A percentile compares a stretch with the other conserved stretches of the same genome.
phyloP scores from a whole-genome alignment of 2,113 vertebrate genomes.

The Macheiramphus alcinus region DNA sequence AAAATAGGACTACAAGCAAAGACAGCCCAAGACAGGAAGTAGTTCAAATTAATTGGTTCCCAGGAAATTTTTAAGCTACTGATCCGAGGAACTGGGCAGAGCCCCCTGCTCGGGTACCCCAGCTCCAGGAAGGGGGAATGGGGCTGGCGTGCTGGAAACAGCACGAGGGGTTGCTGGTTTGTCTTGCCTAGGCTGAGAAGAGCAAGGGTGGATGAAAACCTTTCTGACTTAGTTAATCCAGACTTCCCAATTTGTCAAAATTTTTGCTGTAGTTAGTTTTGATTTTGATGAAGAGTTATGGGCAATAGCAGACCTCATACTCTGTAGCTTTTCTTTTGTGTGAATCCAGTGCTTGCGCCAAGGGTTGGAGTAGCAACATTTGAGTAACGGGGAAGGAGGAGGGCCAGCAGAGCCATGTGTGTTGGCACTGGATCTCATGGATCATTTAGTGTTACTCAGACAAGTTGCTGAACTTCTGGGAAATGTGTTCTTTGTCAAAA shows the following conservation, averaged over 20 bases:
- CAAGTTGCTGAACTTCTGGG: neutral
- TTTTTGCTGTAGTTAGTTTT: neutral
- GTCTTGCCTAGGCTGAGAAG: neutral
- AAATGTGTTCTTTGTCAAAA: neutral
- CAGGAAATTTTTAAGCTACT: neutral
- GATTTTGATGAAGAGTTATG: neutral
- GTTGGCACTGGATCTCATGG: neutral
- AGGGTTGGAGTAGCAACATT: neutral
- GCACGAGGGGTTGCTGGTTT: neutral
- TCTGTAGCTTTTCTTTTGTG: neutral
- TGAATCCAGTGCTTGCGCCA: neutral
- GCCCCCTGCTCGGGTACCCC: fast-evolving
- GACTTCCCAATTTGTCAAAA: neutral
- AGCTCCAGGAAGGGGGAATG: neutral
- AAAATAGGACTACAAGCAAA: neutral
- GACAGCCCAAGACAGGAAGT: neutral
- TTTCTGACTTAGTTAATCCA: neutral
- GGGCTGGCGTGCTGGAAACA: neutral
- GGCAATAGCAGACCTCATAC: neutral
- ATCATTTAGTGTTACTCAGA: neutral
- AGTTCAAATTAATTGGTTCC: neutral
- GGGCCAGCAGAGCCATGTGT: neutral
- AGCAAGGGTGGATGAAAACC: neutral
- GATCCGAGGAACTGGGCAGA: neutral
- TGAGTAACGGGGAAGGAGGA: neutral